Evolutionary conservation across 2,888 invertebrate species (phyloP), one percentile per base, ranked within the genome.

Genomic region (Tiliacea citrago): DNA sequence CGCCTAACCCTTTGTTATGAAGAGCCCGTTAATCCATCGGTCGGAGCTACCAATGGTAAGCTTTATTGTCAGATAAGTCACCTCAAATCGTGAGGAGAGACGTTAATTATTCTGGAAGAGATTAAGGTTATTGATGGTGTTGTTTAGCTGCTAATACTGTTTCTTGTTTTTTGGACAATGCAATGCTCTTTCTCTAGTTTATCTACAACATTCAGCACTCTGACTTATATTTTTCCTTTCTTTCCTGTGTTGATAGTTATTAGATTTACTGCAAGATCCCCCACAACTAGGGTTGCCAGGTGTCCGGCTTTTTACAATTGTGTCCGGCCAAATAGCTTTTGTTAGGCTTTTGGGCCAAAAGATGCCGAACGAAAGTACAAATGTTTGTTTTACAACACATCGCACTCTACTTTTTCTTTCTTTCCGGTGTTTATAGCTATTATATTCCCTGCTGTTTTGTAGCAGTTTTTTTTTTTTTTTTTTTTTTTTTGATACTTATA

Each of bases 1-100:
- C 66, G 24, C n/a, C 61, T 45, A 61, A 68, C 81, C 84, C 73
- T 72, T 83, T 80, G 73, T 80, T 80, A 80, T 73, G 80, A 83
- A 47, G 68, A 68, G 66, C 60, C 49, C 72, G 83, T 83, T 80
- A 83, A 83, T 83, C 68, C 80, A 57, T 73, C 60, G 63, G 79
- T 55, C 29, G 73, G 73, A 39, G 60, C 39, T 51, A 66, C 68
- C 67, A 53, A 21, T 35, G 65, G 61, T 62, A 78, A 82, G 72
- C 79, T 53, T 66, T 39, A 53, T 49, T 35, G 79, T 57, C 57
- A 83, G 71, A 79, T 83, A 79, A 74, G 55, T 63, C 68, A 72
- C 42, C 68, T 73, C 24, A 42, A 73, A 55, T 45, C 66, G 61
- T 69, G 82, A 68, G 39, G 53, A 53, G 75, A 57, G 29, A 66